Evolutionary conservation across 2,888 invertebrate species (phyloP), one percentile per base, ranked within the genome.

Genomic region (Lasioglossum morio): DNA sequence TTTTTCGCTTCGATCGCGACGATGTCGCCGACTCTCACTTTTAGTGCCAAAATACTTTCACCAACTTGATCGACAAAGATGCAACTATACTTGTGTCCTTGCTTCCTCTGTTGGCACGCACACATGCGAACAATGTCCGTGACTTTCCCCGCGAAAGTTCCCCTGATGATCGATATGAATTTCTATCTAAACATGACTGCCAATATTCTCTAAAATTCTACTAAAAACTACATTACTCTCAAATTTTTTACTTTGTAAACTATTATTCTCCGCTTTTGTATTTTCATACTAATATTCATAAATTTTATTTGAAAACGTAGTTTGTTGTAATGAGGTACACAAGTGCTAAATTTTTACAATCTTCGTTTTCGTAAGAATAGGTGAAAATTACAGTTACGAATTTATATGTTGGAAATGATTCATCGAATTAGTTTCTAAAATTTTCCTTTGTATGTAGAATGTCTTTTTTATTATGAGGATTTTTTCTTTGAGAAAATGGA

Each of bases 21-120:
- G 82, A 84, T 83, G 87, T 90, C 84, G 78, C 84, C 84, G 76
- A 87, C 93, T 93, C 92, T 91, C 92, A 93, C 93, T 93, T 93
- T 93, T 88, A 91, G 89, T 91, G 87, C 91, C 92, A 90, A 93
- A 93, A 93, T 92, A 93, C 93, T 93, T 93, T 93, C 93, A 92
- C 93, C 89, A 77, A 75, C 43, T 72, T 78, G 83, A 88, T 79
- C 73, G 82, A 84, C 80, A 60, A 80, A 72, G 82, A 82, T 78
- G 60, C 82, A 48, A 70, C 48, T 72, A 79, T 75, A 69, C 46
- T 77, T 30, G 79, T 84, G 80, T 84, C 78, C 57, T 85, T 80
- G 80, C 72, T 84, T 72, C 84, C 57, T 72, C 70, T 76, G 70
- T 79, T 87, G 70, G 70, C 66, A 53, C 79, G 69, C 27, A 79